A percentile compares a stretch with the other conserved stretches of the same genome.
Evolutionary conservation across 2,113 vertebrate genomes (phyloP).

Genomic region (Pangasianodon gigas): DNA sequence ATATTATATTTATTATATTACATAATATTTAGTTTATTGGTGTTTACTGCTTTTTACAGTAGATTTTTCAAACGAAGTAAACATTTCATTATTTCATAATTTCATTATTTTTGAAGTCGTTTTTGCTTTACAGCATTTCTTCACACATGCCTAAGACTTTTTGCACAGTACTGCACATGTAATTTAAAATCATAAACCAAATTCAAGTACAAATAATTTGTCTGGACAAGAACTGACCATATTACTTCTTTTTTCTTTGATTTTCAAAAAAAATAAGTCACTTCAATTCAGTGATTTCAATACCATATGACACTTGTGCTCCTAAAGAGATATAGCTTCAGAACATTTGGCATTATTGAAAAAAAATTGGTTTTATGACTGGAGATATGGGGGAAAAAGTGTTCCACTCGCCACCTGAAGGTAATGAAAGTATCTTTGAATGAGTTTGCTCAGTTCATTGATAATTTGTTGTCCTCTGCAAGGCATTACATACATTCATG

Average conservation of each 20-base stretch:
- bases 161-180: not conserved
- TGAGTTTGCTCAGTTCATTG: not conserved
- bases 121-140: not conserved
- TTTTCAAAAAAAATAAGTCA: no score
- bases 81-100: no score
- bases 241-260: not conserved
- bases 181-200: not conserved
- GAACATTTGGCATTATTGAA: slow-evolving; percentile 57
- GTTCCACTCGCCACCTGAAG: slow-evolving; percentile 53
- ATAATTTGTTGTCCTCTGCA: not conserved
- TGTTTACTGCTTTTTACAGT: no score
- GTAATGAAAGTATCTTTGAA: slow-evolving; percentile 27
- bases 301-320: slow-evolving; percentile 57
- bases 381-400: slow-evolving; percentile 49
- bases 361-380: slow-evolving; percentile 53
- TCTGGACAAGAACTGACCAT: not conserved
- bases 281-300: slow-evolving; percentile 57
- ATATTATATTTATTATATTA: no score
- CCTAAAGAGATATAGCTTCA: slow-evolving; percentile 59
- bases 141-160: not conserved
- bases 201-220: not conserved
- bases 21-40: no score
- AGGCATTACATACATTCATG: no score
- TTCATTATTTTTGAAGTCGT: not conserved
- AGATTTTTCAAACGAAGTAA: no score